Percentiles rank a stretch among this genome's conserved stretches.
Conservation (phyloP, 2,888 invertebrate genomes). For the Papilio protenor region DNA sequence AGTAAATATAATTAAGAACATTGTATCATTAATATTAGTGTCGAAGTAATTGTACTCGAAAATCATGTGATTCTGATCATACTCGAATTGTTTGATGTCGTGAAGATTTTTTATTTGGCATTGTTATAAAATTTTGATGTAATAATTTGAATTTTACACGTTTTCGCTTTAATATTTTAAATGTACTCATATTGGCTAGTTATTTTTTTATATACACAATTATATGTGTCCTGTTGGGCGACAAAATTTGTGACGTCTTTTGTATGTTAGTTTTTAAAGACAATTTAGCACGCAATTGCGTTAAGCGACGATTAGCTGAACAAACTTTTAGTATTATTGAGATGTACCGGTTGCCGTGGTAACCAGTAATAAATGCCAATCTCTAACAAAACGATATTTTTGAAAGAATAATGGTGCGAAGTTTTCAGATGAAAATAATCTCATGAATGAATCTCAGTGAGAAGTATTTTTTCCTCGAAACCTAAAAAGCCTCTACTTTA, state of each 20-base stretch:
- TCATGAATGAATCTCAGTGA: not conserved
- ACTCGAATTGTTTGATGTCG: conserved; percentile 10
- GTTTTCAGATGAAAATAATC: not conserved
- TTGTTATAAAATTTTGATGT: conserved; percentile 34
- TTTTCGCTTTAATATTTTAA: conserved; percentile 18
- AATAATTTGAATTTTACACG: conserved; percentile 32
- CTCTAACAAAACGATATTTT: not conserved
- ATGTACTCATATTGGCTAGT: conserved; percentile 1
- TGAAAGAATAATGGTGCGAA: not conserved
- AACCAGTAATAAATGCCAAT: too few relatives aligned
- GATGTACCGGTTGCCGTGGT: too few relatives aligned
- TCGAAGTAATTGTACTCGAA: conserved; percentile 2
- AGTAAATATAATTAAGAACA: conserved; percentile 34
- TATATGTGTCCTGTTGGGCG: not conserved
- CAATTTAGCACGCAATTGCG: not conserved
- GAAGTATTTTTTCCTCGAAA: not conserved
- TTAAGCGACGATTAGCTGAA: not conserved
- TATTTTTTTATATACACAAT: conserved; percentile 7
- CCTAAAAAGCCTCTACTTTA: too few relatives aligned
- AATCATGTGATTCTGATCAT: not conserved
- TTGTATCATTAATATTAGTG: conserved; percentile 38
- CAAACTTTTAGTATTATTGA: not conserved
- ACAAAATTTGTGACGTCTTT: not conserved
- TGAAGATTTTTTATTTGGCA: conserved; percentile 22
- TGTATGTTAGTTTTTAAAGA: conserved; percentile 9